Percentiles rank a stretch among this genome's conserved stretches.
phyloP scores from a whole-genome alignment of 2,113 vertebrate genomes.

The Okapia johnstoni region DNA sequence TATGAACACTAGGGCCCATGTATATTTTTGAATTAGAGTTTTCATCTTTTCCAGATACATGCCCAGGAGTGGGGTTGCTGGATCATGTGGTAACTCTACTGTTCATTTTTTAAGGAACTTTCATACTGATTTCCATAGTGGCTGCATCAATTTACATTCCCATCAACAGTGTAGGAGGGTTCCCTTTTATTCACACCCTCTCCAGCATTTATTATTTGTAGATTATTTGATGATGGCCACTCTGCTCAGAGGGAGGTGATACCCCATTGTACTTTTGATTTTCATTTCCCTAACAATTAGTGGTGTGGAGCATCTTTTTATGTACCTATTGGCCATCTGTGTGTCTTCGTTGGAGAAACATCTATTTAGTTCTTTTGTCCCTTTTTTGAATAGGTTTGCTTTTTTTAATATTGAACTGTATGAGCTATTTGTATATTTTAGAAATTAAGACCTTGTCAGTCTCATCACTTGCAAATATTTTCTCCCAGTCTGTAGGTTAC shows the following conservation, averaged over 20 bases:
- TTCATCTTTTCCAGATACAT: not conserved
- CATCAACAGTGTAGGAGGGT: not conserved
- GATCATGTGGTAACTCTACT: not conserved
- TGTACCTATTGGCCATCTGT: not conserved
- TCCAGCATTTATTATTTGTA: not conserved
- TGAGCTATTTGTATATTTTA: not conserved
- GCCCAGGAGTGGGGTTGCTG: not conserved
- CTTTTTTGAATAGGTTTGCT: not conserved
- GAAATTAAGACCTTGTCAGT: not conserved
- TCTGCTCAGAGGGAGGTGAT: not conserved
- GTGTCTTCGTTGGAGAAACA: not conserved
- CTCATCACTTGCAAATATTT: not conserved
- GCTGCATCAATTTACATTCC: not conserved
- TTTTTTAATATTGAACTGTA: not conserved
- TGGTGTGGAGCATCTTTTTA: not conserved
- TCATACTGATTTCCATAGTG: not conserved
- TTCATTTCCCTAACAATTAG: not conserved
- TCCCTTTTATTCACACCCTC: not conserved
- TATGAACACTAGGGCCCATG: not conserved
- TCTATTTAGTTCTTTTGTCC: not conserved
- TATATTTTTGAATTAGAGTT: not conserved
- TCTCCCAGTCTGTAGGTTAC: not conserved
- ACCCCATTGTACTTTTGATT: not conserved
- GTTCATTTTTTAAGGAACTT: not conserved
- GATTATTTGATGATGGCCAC: not conserved